These are phyloP conservation scores for Drosophila phalerata DNA, from an alignment of 2,888 invertebrate genomes.

Conservation along the genomic window DNA sequence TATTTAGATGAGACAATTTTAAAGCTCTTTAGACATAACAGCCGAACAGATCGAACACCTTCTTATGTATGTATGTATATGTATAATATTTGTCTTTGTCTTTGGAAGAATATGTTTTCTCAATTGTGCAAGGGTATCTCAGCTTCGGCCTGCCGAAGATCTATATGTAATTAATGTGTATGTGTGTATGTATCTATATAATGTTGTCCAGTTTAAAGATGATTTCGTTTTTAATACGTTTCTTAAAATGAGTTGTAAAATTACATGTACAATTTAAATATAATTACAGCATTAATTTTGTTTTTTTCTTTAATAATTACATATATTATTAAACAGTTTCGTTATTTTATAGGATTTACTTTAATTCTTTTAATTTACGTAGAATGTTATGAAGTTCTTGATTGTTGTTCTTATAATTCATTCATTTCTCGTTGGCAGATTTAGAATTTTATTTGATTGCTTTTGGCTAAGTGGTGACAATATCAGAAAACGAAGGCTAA, in stretches of 20 bases:
- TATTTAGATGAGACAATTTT: slow-evolving; percentile 9
- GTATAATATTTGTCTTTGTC: neutral
- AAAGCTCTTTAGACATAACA: slow-evolving; percentile 32
- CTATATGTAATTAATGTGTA: neutral
- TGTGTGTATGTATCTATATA: neutral
- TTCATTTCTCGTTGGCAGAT: slow-evolving; percentile 50
- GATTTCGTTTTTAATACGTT: slow-evolving; percentile 38
- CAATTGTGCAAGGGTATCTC: slow-evolving; percentile 20
- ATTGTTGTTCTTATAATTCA: slow-evolving; percentile 37
- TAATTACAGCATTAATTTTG: slow-evolving; percentile 35
- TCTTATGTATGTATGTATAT: too few relatives aligned
- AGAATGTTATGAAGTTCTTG: slow-evolving; percentile 56
- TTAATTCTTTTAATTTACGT: slow-evolving; percentile 26
- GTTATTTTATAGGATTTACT: slow-evolving; percentile 4
- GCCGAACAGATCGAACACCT: slow-evolving; percentile 20
- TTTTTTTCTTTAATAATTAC: slow-evolving; percentile 43
- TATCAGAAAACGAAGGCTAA: slow-evolving; percentile 32
- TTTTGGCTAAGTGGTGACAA: slow-evolving; percentile 52
- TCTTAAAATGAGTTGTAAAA: slow-evolving; percentile 41
- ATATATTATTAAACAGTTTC: slow-evolving; percentile 39
- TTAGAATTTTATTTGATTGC: slow-evolving; percentile 51
- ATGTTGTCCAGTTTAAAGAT: slow-evolving; percentile 27
- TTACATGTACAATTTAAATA: slow-evolving; percentile 46
- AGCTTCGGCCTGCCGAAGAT: slow-evolving; percentile 27
- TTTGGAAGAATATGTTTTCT: slow-evolving; percentile 5